These are phyloP conservation scores for Patiria pectinifera DNA, from an alignment of 53 echinoderm and acorn worm species.

Conservation along the genomic window DNA sequence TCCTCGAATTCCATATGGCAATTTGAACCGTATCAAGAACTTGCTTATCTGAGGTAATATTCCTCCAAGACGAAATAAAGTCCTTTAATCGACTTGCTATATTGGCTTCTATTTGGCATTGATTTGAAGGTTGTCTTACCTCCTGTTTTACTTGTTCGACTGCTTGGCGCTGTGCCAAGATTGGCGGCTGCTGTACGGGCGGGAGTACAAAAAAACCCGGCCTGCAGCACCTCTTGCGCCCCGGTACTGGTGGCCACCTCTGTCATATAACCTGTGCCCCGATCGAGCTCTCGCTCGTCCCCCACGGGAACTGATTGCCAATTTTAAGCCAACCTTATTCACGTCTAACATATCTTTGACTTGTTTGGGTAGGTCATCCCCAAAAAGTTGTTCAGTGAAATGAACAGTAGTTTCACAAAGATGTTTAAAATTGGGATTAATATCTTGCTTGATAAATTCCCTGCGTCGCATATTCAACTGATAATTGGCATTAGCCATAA, in stretches of 20 bases:
- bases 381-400: slow-evolving; percentile 57
- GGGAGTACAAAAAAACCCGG: too few relatives aligned
- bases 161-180: background rate
- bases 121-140: background rate
- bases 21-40: slow-evolving; percentile 57
- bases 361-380: slow-evolving; percentile 52
- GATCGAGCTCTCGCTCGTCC: slow-evolving; percentile 2
- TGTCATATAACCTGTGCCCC: background rate
- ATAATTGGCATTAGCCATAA: slow-evolving; percentile 33
- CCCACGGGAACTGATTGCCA: background rate
- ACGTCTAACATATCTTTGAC: slow-evolving; percentile 40
- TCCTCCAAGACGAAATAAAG: slow-evolving; percentile 28
- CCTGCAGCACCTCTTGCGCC: background rate
- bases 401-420: slow-evolving; percentile 35
- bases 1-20: slow-evolving; percentile 59
- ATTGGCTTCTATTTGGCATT: background rate
- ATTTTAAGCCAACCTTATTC: slow-evolving; percentile 23
- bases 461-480: too few relatives aligned
- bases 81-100: slow-evolving; percentile 55
- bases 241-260: slow-evolving; percentile 21
- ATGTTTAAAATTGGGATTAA: slow-evolving; percentile 35
- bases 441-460: slow-evolving; percentile 30
- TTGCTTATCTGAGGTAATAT: slow-evolving; percentile 50
- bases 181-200: background rate
- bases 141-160: background rate